These are phyloP conservation scores for Heliconius hewitsoni DNA, from an alignment of 1,140 invertebrate species.

Conservation along the genomic window DNA sequence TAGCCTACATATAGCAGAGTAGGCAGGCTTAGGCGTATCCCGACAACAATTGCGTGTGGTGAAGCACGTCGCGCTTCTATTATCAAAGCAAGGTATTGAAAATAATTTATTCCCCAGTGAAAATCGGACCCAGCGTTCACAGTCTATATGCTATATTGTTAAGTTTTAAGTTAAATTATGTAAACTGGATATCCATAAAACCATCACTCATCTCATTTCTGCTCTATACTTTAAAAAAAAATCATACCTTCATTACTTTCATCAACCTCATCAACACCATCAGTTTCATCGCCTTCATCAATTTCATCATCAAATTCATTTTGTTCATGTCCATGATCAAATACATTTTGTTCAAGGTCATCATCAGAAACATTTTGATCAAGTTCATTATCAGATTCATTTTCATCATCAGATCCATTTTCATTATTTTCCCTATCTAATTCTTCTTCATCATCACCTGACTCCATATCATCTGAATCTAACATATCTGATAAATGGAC, in stretches of 20 bases:
- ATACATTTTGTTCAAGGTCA: constrained; percentile 37
- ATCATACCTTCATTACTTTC: constrained; percentile 38
- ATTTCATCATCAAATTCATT: constrained; percentile 37
- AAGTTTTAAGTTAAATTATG: no score
- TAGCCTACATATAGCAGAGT: no score
- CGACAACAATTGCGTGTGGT: no score
- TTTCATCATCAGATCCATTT: constrained; percentile 32
- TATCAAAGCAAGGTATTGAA: no score
- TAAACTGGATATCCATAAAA: no score
- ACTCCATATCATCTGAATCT: constrained; percentile 64
- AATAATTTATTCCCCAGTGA: no score
- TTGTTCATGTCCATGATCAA: constrained; percentile 36
- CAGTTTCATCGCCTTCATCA: constrained; percentile 39
- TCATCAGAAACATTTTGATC: constrained; percentile 32
- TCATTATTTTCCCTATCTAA: constrained; percentile 39
- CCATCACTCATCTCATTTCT: no score
- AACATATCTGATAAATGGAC: constrained; percentile 68
- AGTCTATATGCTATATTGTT: no score
- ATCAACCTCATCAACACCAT: constrained; percentile 42
- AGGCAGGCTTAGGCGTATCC: no score
- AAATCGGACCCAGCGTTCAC: no score
- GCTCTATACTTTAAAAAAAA: background rate
- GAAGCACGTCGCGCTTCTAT: no score
- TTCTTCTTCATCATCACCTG: constrained; percentile 43
- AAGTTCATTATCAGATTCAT: constrained; percentile 21